Evolutionary conservation across 2,797 vertebrate genomes (phyloP), one percentile per base, ranked within the genome.

Genomic region (Fratercula arctica): DNA sequence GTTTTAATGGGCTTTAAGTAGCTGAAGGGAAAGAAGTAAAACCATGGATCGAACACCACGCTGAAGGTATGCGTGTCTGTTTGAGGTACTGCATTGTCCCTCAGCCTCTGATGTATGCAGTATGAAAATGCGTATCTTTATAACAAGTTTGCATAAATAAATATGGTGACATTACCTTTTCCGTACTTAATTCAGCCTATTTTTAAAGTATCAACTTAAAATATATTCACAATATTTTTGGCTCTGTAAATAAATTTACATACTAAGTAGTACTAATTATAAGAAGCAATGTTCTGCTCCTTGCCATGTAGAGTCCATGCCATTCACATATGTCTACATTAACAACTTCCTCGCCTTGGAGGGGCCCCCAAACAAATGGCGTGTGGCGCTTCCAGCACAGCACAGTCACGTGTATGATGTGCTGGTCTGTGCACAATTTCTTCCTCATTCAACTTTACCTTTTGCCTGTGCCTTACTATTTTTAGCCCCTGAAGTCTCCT

Each of bases 1-100:
- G 29, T 95, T 92, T 91, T 80, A 93, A 86, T 85, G 45, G 61
- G 68, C 48, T 94, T 54, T 93, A 96, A 77, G 76, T 60, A 73
- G 74, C 37, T 93, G 37, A 91, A 48, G 61, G 29, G 29, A 93
- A 95, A 74, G 54, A 46, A 68, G 66, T 60, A 67, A 80, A 96
- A 90, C 35, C 67, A 82, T 50, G 56, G 69, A 56, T 67, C 2
- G 24, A 95, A 77, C 85, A 45, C 31, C 9, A n/a, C 9, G 13
- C 45, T 63, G 88, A 80, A 92, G 57, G 45, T 31, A 16, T 1
- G 6, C 6, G 19, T 10, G 64, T 61, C 72, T 85, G 53, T 73
- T 54, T 43, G 79, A 91, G 66, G 73, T 8, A 37, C 24, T 12
- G 48, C 57, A 7, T 5, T 45, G 31, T 57, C 56, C 63, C 68